Evolutionary conservation across 2,888 invertebrate genomes (phyloP).

Genomic region (Chrysomela aeneicollis): DNA sequence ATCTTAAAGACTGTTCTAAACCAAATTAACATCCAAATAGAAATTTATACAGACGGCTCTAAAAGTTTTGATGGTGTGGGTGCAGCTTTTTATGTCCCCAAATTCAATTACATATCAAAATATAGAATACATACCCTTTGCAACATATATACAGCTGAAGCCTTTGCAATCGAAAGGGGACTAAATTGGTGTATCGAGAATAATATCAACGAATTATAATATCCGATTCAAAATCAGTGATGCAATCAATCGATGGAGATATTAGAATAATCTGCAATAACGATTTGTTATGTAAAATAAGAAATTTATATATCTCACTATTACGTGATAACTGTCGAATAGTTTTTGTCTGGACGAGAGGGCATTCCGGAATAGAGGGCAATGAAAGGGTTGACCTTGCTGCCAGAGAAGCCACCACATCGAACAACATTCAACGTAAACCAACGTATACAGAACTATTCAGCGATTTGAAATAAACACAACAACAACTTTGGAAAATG

Average conservation of each 20-base stretch:
- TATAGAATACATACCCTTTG: neutral
- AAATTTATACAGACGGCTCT: no score
- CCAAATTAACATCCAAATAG: no score
- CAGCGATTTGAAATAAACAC: neutral
- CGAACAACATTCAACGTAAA: no score
- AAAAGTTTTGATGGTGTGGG: conserved; percentile 1
- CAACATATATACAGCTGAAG: neutral
- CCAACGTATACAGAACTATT: neutral
- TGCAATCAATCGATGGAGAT: neutral
- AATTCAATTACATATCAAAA: neutral
- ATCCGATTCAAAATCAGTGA: neutral
- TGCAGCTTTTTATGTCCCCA: neutral
- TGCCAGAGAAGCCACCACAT: neutral
- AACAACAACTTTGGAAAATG: neutral
- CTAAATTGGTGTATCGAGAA: neutral
- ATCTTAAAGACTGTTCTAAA: no score
- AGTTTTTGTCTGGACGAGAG: conserved; percentile 2
- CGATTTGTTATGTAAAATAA: neutral
- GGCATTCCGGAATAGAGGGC: neutral
- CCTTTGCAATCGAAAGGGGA: neutral
- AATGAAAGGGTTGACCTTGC: conserved; percentile 2
- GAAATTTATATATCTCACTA: neutral
- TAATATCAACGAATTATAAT: neutral
- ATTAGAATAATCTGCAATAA: no score
- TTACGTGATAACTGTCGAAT: neutral